These are phyloP conservation scores for Silurus meridionalis DNA, from an alignment of 2,113 vertebrate species.

Conservation along the genomic window DNA sequence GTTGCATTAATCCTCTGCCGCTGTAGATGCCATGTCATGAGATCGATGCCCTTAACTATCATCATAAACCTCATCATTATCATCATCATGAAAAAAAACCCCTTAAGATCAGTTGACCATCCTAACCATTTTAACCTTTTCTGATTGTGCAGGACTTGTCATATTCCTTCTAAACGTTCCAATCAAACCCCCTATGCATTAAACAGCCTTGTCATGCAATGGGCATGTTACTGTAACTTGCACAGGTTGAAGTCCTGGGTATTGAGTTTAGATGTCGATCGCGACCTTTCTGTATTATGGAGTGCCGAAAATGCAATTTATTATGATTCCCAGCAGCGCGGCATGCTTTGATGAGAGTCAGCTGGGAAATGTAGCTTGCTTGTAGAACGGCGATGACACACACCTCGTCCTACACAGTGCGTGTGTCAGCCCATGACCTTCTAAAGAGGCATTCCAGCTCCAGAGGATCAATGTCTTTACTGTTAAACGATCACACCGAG, in stretches of 20 bases:
- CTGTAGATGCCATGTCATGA: slow-evolving; percentile 56
- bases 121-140: slow-evolving; percentile 59
- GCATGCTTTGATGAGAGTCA: slow-evolving; percentile 71
- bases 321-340: slow-evolving; percentile 55
- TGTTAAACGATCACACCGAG: slow-evolving; percentile 44
- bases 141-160: slow-evolving; percentile 53
- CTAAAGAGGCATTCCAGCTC: slow-evolving; percentile 59
- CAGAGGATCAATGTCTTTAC: slow-evolving; percentile 59
- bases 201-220: slow-evolving; percentile 11
- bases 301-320: slow-evolving; percentile 58
- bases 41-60: slow-evolving; percentile 58
- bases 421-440: slow-evolving; percentile 70
- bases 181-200: slow-evolving; percentile 18
- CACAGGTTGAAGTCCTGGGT: slow-evolving; percentile 3
- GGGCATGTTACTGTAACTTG: slow-evolving; percentile 38
- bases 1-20: slow-evolving; percentile 60
- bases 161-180: slow-evolving; percentile 5
- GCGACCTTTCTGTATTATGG: slow-evolving; percentile 50
- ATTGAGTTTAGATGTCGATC: slow-evolving; percentile 45
- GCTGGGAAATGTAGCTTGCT: slow-evolving; percentile 61
- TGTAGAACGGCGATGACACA: slow-evolving; percentile 69
- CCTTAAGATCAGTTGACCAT: slow-evolving; percentile 62
- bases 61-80: slow-evolving; percentile 43
- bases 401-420: slow-evolving; percentile 64
- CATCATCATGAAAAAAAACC: slow-evolving; percentile 22